Evolutionary conservation across 2,797 vertebrate species (phyloP).

Genomic region (Chloroceryle amazona): DNA sequence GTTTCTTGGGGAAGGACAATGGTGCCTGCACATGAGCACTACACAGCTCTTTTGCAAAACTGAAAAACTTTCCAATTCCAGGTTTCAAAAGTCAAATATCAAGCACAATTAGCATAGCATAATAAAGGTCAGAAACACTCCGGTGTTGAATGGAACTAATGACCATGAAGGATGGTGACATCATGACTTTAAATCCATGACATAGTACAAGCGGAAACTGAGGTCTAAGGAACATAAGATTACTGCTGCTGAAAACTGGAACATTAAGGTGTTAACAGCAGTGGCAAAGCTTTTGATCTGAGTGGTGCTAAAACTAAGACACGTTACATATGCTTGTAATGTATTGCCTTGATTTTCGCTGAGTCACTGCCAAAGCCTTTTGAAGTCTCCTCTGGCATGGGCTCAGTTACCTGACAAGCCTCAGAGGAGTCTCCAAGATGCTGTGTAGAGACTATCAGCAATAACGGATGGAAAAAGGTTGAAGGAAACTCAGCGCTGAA

Average conservation of each 20-base stretch:
- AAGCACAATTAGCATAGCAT: neutral
- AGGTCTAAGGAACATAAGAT: neutral
- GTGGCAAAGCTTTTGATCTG: neutral
- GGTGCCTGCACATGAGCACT: neutral
- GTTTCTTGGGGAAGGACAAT: neutral
- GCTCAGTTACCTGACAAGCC: neutral
- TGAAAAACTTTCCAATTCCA: neutral
- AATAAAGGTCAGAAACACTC: neutral
- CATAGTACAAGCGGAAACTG: neutral
- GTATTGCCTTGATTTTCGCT: neutral
- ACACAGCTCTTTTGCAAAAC: neutral
- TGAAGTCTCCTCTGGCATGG: neutral
- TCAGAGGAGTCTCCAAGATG: neutral
- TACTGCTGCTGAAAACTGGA: neutral
- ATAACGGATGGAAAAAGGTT: neutral
- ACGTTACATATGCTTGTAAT: neutral
- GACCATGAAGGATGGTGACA: neutral
- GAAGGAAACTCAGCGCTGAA: neutral
- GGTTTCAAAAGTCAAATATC: neutral
- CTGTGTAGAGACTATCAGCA: neutral
- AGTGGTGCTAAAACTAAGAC: neutral
- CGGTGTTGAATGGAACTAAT: neutral
- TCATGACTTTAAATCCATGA: neutral
- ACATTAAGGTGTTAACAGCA: neutral
- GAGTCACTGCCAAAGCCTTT: neutral